A percentile compares a stretch with the other conserved stretches of the same genome.
phyloP scores from a whole-genome alignment of 2,113 vertebrate species.

The Corythornis vintsioides region DNA sequence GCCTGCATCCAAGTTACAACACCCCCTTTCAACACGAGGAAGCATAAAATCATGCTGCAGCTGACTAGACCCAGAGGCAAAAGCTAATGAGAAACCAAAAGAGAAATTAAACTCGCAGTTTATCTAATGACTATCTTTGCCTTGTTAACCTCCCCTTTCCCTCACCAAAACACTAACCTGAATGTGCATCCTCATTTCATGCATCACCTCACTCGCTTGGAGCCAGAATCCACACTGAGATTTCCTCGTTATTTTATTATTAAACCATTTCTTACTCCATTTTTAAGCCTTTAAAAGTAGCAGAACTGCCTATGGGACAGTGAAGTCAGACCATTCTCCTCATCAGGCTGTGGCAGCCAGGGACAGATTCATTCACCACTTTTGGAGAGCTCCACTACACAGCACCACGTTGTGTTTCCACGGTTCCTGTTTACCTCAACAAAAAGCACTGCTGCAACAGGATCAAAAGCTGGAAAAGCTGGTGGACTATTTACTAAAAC shows the following conservation, averaged over 20 bases:
- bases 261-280: background rate
- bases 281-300: background rate
- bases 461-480: slow-evolving; percentile 14
- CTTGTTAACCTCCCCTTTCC: background rate
- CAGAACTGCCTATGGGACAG: background rate
- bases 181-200: background rate
- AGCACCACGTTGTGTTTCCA: background rate
- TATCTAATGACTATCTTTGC: slow-evolving; percentile 8
- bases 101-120: slow-evolving; percentile 10
- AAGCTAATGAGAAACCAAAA: slow-evolving; percentile 40
- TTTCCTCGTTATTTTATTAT: background rate
- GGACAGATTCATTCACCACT: background rate
- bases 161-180: slow-evolving; percentile 22
- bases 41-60: background rate
- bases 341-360: background rate
- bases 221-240: background rate
- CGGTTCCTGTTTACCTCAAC: background rate
- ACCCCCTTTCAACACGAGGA: background rate
- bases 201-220: background rate
- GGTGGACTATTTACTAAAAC: background rate
- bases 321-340: background rate
- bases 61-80: slow-evolving; percentile 10
- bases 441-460: background rate
- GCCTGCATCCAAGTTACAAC: background rate
- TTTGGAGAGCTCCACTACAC: background rate